Conservation (phyloP, 2,797 vertebrate genomes). For the Squalus acanthias region DNA sequence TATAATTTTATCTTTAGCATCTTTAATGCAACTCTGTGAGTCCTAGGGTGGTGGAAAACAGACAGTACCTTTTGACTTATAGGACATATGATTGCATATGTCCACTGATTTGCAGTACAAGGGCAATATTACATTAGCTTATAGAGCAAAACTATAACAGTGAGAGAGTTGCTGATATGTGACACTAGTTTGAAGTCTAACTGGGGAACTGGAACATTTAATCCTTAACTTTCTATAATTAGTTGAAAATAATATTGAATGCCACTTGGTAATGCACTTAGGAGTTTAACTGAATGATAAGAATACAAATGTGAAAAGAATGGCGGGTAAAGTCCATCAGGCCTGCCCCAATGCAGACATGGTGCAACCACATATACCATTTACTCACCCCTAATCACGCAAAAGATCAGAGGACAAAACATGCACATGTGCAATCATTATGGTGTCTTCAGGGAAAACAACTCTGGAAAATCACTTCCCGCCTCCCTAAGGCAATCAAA, state of each 20-base stretch:
- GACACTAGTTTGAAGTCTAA: background rate
- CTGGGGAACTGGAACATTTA: background rate
- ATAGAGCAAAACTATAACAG: background rate
- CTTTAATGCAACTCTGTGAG: background rate
- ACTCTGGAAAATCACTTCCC: background rate
- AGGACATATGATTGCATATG: background rate
- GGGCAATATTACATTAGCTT: background rate
- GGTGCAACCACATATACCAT: background rate
- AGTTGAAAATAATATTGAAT: background rate
- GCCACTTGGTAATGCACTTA: background rate
- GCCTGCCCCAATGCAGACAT: background rate
- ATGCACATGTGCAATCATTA: background rate
- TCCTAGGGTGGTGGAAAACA: background rate
- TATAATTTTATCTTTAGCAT: background rate
- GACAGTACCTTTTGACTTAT: background rate
- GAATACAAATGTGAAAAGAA: background rate
- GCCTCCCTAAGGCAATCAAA: slow-evolving; percentile 2
- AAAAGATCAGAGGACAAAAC: background rate
- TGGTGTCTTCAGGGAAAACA: background rate
- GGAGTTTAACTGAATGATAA: background rate
- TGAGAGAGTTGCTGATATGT: background rate
- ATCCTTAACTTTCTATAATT: background rate
- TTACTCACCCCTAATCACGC: background rate
- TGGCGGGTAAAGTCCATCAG: background rate
- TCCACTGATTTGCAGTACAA: background rate